These are phyloP conservation scores for Sisor rabdophorus DNA, from an alignment of 2,113 vertebrate genomes.

Conservation along the genomic window DNA sequence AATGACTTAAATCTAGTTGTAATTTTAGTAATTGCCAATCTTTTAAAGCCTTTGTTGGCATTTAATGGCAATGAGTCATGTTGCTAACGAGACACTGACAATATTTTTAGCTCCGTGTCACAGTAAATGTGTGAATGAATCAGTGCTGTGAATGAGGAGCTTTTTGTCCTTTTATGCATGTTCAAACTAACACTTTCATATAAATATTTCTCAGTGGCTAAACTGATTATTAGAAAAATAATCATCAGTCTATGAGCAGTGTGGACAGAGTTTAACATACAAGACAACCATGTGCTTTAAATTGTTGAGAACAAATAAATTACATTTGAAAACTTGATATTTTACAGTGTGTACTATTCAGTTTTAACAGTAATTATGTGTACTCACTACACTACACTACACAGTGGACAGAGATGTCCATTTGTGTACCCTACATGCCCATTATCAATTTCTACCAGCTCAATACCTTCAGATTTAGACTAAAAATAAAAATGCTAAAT, in stretches of 20 bases:
- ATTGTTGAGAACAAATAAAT: neutral
- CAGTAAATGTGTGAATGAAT: neutral
- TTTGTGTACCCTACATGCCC: neutral
- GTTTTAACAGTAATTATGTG: neutral
- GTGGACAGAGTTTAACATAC: neutral
- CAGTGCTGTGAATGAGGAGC: neutral
- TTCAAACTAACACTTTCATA: neutral
- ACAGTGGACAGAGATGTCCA: neutral
- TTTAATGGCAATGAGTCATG: neutral
- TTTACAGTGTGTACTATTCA: neutral
- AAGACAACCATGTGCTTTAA: neutral
- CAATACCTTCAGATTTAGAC: neutral
- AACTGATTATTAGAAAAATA: neutral
- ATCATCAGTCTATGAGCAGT: no score
- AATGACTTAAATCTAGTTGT: neutral
- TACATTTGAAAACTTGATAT: neutral
- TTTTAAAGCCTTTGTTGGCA: neutral
- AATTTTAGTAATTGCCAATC: neutral
- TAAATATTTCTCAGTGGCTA: neutral
- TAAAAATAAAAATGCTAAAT: neutral
- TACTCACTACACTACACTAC: neutral
- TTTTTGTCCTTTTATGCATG: neutral
- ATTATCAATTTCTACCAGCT: neutral
- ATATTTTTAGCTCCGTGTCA: slow-evolving; percentile 12
- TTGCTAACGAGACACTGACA: neutral